Evolutionary conservation across 2,888 invertebrate genomes (phyloP).

Genomic region (Drosophila atripex): DNA sequence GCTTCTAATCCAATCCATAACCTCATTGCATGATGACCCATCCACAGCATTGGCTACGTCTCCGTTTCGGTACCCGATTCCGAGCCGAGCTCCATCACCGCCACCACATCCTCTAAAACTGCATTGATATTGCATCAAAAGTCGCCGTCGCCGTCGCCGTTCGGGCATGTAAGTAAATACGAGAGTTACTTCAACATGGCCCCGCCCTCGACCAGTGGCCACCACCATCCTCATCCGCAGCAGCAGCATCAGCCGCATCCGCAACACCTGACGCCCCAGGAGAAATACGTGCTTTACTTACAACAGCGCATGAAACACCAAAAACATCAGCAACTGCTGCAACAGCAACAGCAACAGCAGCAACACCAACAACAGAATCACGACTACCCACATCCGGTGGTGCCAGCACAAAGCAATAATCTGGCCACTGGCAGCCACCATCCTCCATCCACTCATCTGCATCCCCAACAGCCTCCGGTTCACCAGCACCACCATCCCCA

Average conservation of each 20-base stretch:
- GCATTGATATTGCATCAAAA: conserved; percentile 63
- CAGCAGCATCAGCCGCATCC: conserved; percentile 52
- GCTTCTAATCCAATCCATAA: conserved; percentile 16
- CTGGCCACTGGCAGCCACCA: conserved; percentile 47
- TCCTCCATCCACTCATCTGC: conserved; percentile 44
- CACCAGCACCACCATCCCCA: conserved; percentile 12
- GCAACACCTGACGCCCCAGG: conserved; percentile 81
- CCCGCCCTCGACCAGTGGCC: conserved; percentile 36
- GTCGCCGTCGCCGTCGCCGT: conserved; percentile 53
- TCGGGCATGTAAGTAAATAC: conserved; percentile 60
- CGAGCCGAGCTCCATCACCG: conserved; percentile 28
- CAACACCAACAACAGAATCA: conserved; percentile 63
- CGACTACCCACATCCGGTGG: conserved; percentile 59
- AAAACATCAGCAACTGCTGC: conserved; percentile 53
- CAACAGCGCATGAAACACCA: conserved; percentile 80
- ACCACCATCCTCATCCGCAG: conserved; percentile 5
- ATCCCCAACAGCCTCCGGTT: conserved; percentile 29
- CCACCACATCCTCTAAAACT: conserved; percentile 49
- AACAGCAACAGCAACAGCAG: conserved; percentile 65
- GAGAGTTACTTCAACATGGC: conserved; percentile 69
- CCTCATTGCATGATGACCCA: conserved; percentile 48
- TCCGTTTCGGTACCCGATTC: conserved; percentile 31
- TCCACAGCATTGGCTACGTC: conserved; percentile 66
- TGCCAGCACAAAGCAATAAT: conserved; percentile 54
- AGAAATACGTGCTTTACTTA: conserved; percentile 83